Base-by-base conservation (phyloP, 2,888 invertebrate species). In the Rhagonycha lutea region DNA sequence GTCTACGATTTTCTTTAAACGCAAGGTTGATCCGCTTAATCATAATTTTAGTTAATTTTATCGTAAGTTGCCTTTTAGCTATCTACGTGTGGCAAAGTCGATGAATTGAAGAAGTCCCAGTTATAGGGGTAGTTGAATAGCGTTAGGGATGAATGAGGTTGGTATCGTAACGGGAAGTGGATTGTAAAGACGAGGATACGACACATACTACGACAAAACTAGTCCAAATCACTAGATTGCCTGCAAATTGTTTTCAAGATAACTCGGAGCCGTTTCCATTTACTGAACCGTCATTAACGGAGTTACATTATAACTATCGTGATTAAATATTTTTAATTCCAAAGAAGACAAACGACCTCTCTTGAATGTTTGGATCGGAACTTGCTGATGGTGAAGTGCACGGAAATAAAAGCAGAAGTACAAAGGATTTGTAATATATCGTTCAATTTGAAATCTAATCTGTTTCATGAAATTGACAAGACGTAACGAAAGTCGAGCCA, bases 171-270 rank as follows among this genome's bases (percentile, higher is more conserved):
- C 79, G 79, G 73, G 84, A 84, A 86, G 84, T 84, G 83, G 84
- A 85, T 84, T 83, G 83, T 84, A 81, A 85, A 82, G 83, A 84
- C 83, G 82, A 79, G 82, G 78, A 80, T 81, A 80, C 81, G 83
- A 83, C 83, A 85, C 83, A 83, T 82, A 82, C 79, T 83, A 82
- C 79, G 84, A 84, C 84, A 83, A 84, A 81, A 85, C 85, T 83
- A 83, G 85, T 83, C 81, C 84, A 85, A 85, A 86, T 86, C 85
- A 84, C 82, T 78, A 83, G 84, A 85, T 85, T 85, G 86, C 82
- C 85, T 84, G 83, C 85, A 86, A 86, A 86, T 86, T 85, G 85
- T 85, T 84, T 84, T 81, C 83, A 75, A 84, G 85, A 86, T 85
- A 85, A 84, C 83, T 83, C 81, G 83, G 82, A 83, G 82, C 83